phyloP scores from a whole-genome alignment of 2,888 invertebrate species.

The Drosophila mettleri region DNA sequence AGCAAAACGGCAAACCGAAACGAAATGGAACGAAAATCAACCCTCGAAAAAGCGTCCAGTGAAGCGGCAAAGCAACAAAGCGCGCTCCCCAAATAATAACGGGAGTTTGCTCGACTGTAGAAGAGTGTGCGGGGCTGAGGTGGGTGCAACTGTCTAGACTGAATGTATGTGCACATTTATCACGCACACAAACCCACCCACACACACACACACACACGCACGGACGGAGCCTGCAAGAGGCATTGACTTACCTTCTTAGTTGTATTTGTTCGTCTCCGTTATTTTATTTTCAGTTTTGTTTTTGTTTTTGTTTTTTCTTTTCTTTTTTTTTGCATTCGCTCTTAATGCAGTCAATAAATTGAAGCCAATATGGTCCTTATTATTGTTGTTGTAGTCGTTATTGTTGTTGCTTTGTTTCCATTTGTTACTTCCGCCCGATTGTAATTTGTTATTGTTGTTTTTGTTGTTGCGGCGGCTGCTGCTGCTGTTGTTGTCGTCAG shows the following conservation, averaged over 20 bases:
- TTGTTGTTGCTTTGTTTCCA: conserved; percentile 21
- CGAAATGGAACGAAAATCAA: conserved; percentile 64
- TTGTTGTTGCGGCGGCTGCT: conserved; percentile 20
- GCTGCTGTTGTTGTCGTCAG: conserved; percentile 35
- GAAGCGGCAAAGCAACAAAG: conserved; percentile 41
- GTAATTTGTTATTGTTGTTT: conserved; percentile 6
- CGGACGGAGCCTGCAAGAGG: conserved; percentile 18
- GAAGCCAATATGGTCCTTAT: conserved; percentile 40
- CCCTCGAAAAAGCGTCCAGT: conserved; percentile 48
- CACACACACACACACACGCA: conserved; percentile 4
- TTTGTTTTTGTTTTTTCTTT: conserved; percentile 28
- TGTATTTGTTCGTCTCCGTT: conserved; percentile 27
- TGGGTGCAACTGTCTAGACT: conserved; percentile 74
- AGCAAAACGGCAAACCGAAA: conserved; percentile 41
- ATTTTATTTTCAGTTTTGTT: conserved; percentile 12
- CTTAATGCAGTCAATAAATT: conserved; percentile 39
- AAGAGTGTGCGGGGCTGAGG: conserved; percentile 3
- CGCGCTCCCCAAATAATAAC: conserved; percentile 10
- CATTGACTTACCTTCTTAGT: conserved; percentile 64
- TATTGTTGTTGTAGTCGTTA: conserved; percentile 13
- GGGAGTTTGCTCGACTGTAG: background rate
- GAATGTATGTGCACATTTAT: conserved; percentile 50
- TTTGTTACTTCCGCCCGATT: conserved; percentile 3
- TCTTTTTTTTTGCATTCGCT: conserved; percentile 40
- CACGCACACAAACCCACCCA: conserved; percentile 34